Evolutionary conservation across 37 sponge, comb jelly and placozoan genomes (phyloP).

Genomic region (Hexactinellida sp.): DNA sequence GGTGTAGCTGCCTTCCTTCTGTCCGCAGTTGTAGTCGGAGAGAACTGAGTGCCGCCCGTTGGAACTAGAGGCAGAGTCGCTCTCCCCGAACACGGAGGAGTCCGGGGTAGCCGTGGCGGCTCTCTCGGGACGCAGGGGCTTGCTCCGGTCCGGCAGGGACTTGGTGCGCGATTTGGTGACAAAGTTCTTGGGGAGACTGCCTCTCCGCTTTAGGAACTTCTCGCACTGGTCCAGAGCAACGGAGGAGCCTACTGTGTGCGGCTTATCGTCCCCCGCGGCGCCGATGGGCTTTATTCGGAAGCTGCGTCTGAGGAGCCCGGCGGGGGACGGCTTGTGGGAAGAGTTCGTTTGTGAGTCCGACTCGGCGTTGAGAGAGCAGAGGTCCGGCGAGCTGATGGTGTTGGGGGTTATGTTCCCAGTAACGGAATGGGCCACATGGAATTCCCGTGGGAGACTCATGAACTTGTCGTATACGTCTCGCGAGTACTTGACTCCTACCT

Average conservation of each 20-base stretch:
- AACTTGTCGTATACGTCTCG: not conserved
- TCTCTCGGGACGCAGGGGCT: not conserved
- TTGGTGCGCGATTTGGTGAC: not conserved
- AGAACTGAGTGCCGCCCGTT: not conserved
- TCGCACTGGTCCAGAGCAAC: not conserved
- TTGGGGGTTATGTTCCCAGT: not conserved
- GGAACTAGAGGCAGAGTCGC: not conserved
- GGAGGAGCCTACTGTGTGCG: not conserved
- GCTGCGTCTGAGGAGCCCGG: not conserved
- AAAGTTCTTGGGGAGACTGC: not conserved
- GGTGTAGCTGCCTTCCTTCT: not conserved
- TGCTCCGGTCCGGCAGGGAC: not conserved
- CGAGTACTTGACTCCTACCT: not conserved
- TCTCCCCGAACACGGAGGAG: not conserved
- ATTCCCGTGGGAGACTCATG: not conserved
- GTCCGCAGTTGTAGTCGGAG: not conserved
- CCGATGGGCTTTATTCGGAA: not conserved
- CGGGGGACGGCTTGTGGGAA: not conserved
- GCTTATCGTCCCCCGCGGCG: not conserved
- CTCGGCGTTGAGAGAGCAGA: not conserved
- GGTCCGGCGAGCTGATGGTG: not conserved
- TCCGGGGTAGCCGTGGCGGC: not conserved
- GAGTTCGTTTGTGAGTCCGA: not conserved
- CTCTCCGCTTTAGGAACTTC: not conserved
- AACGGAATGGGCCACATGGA: not conserved